Evolutionary conservation across 2,888 invertebrate genomes (phyloP), one percentile per base, ranked within the genome.

Genomic region (Chymomyza procnemis): DNA sequence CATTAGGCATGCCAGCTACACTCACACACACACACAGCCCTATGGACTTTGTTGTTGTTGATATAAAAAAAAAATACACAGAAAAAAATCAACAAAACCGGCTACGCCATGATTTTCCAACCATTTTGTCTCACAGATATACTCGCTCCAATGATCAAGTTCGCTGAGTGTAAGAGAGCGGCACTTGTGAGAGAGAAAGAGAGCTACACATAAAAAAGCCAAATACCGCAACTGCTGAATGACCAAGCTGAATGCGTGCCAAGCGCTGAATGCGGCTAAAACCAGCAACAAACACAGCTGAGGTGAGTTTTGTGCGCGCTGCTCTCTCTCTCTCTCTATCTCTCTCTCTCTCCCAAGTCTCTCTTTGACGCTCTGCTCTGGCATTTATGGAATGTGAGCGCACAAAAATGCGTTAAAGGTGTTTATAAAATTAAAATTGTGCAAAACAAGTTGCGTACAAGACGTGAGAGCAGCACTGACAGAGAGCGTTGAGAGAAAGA

Each of bases 381-480:
- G 83, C 78, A 84, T 84, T 85, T 84, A 85, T 84, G 83, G 83
- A 84, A 84, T 84, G 83, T 85, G 81, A 85, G 83, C 81, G 84
- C 81, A 81, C 78, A 84, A 84, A 84, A 85, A 84, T 84, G 83
- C 83, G 83, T 84, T 85, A 85, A 84, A 84, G 83, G 83, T 84
- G 83, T 85, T 84, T 84, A 84, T 85, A 84, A 85, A 84, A 84
- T 84, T 84, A 84, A 84, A 78, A 84, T 84, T 84, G 83, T 84
- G 84, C 81, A 78, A 81, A 84, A 84, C 83, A 84, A 84, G 83
- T 85, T 85, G 83, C 83, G 76, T 80, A 58, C 48, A 52, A 66
- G 64, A 54, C 16, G 52, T 19, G 62, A 71, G 52, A 67, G 65
- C 58, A n/a, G 52, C 52, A 12, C 0, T 9, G 54, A n/a, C 46